Evolutionary conservation across 1,140 invertebrate species (phyloP).

Genomic region (Drosophila micromelanica): DNA sequence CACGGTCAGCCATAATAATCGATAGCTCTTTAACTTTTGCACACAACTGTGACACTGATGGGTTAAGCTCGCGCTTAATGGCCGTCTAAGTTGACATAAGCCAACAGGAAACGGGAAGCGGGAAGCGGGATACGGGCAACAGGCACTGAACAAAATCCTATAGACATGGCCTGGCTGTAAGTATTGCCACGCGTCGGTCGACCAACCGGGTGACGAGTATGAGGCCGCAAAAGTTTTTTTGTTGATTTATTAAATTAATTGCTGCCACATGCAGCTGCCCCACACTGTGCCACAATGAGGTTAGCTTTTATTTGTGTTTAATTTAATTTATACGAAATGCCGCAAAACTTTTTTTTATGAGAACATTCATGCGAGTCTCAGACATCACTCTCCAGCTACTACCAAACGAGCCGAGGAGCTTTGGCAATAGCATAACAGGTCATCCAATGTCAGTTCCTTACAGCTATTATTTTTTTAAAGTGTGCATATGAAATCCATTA

Average conservation of each 20-base stretch:
- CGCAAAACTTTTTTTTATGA: slow-evolving; percentile 55
- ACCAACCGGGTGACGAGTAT: slow-evolving; percentile 12
- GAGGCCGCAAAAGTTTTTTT: slow-evolving; percentile 65
- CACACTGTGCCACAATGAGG: slow-evolving; percentile 30
- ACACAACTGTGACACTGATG: slow-evolving; percentile 68
- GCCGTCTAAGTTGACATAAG: slow-evolving; percentile 71
- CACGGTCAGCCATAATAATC: slow-evolving; percentile 50
- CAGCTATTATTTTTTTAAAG: background rate
- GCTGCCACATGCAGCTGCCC: slow-evolving; percentile 60
- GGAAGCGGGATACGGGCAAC: slow-evolving; percentile 1
- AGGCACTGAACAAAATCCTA: slow-evolving; percentile 28
- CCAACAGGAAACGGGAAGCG: slow-evolving; percentile 28
- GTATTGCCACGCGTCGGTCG: background rate
- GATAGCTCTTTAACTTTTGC: slow-evolving; percentile 74
- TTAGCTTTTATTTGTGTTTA: slow-evolving; percentile 75
- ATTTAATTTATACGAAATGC: slow-evolving; percentile 72
- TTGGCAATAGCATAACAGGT: background rate
- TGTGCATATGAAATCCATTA: background rate
- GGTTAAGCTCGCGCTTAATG: slow-evolving; percentile 77
- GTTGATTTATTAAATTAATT: slow-evolving; percentile 83
- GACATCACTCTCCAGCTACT: background rate
- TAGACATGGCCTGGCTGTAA: background rate
- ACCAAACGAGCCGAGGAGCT: background rate
- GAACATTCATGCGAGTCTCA: slow-evolving; percentile 31
- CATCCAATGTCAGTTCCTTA: background rate